A percentile compares a stretch with the other conserved stretches of the same genome.
phyloP scores from a whole-genome alignment of 2,113 vertebrate genomes.

The Sisor rabdophorus region DNA sequence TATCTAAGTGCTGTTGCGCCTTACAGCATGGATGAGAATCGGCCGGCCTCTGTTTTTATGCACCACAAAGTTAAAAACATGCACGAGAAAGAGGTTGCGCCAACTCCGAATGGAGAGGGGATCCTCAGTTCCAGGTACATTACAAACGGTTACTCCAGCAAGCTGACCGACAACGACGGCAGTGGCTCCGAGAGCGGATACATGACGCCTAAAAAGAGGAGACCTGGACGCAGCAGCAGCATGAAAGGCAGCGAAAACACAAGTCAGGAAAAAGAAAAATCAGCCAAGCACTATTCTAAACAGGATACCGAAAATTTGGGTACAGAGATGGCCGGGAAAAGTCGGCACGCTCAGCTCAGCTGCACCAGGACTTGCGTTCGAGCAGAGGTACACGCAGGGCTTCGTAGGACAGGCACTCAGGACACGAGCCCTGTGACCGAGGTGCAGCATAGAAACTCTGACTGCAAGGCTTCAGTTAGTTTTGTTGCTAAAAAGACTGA shows the following conservation, averaged over 20 bases:
- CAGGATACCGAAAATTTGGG: conserved; percentile 77
- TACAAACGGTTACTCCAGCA: conserved; percentile 87
- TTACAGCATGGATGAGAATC: conserved; percentile 86
- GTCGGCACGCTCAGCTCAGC: conserved; percentile 62
- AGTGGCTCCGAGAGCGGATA: conserved; percentile 93
- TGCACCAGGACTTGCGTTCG: conserved; percentile 39
- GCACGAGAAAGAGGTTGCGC: conserved; percentile 72
- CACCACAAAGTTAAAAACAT: conserved; percentile 65
- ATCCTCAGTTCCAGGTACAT: conserved; percentile 76
- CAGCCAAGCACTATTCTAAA: conserved; percentile 70
- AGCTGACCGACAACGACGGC: conserved; percentile 83
- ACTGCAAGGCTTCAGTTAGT: conserved; percentile 74
- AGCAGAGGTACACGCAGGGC: conserved; percentile 47
- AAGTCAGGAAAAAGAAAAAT: conserved; percentile 77
- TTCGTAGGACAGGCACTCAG: neutral
- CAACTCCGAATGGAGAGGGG: conserved; percentile 83
- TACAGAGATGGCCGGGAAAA: conserved; percentile 72
- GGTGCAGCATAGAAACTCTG: conserved; percentile 81
- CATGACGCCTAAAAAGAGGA: conserved; percentile 89
- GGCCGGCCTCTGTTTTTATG: conserved; percentile 69
- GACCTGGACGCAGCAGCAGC: conserved; percentile 79
- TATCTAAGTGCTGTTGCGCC: neutral
- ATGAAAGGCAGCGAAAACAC: conserved; percentile 78
- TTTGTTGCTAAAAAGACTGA: conserved; percentile 78
- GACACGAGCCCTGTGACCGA: conserved; percentile 56